Evolutionary conservation across 2,113 vertebrate genomes (phyloP).

Genomic region (Microtus oregoni): DNA sequence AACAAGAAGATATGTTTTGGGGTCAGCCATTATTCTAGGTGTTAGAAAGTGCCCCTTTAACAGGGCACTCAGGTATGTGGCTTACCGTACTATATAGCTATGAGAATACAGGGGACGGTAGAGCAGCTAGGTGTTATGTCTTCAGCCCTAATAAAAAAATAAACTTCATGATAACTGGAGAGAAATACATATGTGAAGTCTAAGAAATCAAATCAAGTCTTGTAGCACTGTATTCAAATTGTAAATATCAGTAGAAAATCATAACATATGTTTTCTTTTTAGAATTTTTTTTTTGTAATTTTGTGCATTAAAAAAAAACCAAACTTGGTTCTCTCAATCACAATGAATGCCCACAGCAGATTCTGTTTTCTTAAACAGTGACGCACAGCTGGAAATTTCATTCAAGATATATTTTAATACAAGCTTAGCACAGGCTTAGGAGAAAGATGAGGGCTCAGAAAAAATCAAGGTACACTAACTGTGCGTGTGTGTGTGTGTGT

Average conservation of each 20-base stretch:
- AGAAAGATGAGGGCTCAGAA: background rate
- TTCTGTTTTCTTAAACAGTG: background rate
- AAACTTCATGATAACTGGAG: background rate
- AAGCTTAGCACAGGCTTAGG: background rate
- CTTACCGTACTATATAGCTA: background rate
- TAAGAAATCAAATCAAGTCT: background rate
- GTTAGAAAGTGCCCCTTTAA: background rate
- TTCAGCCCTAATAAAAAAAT: background rate
- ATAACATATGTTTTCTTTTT: background rate
- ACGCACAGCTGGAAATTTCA: background rate
- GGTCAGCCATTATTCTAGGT: background rate
- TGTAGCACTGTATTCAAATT: conserved; percentile 5
- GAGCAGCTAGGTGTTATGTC: background rate
- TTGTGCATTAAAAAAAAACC: background rate
- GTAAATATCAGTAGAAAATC: background rate
- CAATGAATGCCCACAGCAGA: background rate
- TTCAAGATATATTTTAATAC: background rate
- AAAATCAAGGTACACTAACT: background rate
- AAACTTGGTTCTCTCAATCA: background rate
- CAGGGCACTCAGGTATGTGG: background rate
- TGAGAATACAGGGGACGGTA: background rate
- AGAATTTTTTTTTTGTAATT: conserved; percentile 55
- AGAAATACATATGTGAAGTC: conserved; percentile 1
- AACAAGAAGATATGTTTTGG: background rate
- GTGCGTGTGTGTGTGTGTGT: background rate